Percentiles rank a stretch among this genome's conserved stretches.
These are phyloP conservation scores for Diloba caeruleocephala DNA, from an alignment of 2,888 invertebrate genomes.

Conservation along the genomic window DNA sequence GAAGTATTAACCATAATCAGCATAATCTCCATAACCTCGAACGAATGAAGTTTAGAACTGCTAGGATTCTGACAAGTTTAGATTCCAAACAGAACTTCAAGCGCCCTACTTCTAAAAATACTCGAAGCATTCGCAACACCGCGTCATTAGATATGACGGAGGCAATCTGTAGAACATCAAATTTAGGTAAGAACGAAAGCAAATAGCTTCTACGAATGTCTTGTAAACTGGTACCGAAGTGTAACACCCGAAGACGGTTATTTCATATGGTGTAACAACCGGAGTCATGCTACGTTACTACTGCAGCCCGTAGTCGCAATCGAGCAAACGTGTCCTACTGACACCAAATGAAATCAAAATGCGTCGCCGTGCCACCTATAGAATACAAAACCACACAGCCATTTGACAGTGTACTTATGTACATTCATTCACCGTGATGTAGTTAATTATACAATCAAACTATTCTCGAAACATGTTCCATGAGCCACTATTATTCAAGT, in stretches of 20 bases:
- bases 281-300: constrained; percentile 50
- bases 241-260: constrained; percentile 61
- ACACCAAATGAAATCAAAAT: constrained; percentile 82
- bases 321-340: constrained; percentile 78
- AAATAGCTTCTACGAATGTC: constrained; percentile 26
- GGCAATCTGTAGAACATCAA: constrained; percentile 64
- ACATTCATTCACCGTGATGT: constrained; percentile 67
- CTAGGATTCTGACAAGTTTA: constrained; percentile 35
- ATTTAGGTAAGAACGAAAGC: constrained; percentile 34
- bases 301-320: constrained; percentile 67
- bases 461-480: constrained; percentile 72
- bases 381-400: constrained; percentile 69
- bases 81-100: constrained; percentile 63
- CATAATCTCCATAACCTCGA: too few relatives aligned
- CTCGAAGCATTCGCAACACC: constrained; percentile 51
- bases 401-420: constrained; percentile 61
- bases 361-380: constrained; percentile 63
- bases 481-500: constrained; percentile 66
- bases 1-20: too few relatives aligned
- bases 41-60: too few relatives aligned
- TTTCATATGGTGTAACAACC: constrained; percentile 67
- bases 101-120: constrained; percentile 70
- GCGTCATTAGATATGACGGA: constrained; percentile 56
- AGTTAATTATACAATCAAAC: constrained; percentile 69
- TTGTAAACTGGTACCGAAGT: constrained; percentile 28